Base-by-base conservation (phyloP, 2,113 vertebrate genomes). In the Cnemophilus loriae region DNA sequence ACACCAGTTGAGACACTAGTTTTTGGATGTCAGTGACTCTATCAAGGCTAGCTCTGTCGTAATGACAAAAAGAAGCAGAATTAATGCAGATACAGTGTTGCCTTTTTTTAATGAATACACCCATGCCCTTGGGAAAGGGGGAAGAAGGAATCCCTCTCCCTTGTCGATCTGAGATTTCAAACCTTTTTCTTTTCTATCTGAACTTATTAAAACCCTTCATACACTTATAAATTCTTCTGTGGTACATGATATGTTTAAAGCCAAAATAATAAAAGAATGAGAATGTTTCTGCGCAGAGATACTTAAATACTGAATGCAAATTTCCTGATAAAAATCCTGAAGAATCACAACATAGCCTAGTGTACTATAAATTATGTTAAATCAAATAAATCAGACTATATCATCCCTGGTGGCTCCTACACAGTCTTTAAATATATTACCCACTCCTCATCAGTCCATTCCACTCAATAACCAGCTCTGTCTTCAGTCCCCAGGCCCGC, bases 321-420 rank as follows among this genome's bases (percentile, higher is more conserved):
- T 94, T 92, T 96, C 84, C 90, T 96, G 92, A 91, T 92, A 91
- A 91, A 93, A 97, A 89, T 95, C 91, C 90, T 15, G 8, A 94
- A 92, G 87, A 91, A 91, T 93, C 84, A 90, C 78, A 91, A 84
- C 83, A 78, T 30, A 84, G 64, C 41, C 94, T 80, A 94, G 92
- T 56, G 74, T 55, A 70, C 82, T 87, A 80, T 96, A 95, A 96
- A 95, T 95, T 87, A 95, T 2, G 19, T 32, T 94, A 92, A 94
- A 93, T 95, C 93, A 88, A 91, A 93, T 97, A 96, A 95, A 96
- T 97, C 90, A 94, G 84, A 42, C 86, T 88, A 68, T 81, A 94
- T 89, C 32, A 33, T 95, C 92, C 88, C 94, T 90, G 55, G 89
- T 4, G 91, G 75, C 78, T 96, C 77, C 88, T 85, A 76, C 83